Percentiles rank a stretch among this genome's conserved stretches.
phyloP scores from a whole-genome alignment of 2,113 vertebrate species.

The Bubo bubo region DNA sequence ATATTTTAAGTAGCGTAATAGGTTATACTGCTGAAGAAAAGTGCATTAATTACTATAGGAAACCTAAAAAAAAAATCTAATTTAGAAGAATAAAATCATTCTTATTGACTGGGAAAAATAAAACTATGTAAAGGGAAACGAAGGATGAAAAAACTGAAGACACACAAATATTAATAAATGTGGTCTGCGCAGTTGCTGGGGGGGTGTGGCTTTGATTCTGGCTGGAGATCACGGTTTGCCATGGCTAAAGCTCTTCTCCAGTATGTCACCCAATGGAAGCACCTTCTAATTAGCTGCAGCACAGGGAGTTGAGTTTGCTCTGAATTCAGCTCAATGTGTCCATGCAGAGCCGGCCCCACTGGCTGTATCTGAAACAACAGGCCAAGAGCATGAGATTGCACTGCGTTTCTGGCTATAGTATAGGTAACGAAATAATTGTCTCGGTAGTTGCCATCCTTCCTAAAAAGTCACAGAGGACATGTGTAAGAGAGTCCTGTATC shows the following conservation, averaged over 20 bases:
- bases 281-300: neutral
- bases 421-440: neutral
- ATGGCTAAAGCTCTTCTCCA: neutral
- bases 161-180: constrained; percentile 21
- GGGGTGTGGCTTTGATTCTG: neutral
- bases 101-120: constrained; percentile 65
- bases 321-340: neutral
- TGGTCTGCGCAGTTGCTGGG: neutral
- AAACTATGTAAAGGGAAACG: constrained; percentile 41
- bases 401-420: neutral
- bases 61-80: constrained; percentile 48
- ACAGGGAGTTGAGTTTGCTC: neutral
- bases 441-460: neutral
- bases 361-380: neutral
- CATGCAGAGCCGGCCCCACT: neutral
- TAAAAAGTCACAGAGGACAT: neutral
- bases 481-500: neutral
- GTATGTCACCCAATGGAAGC: neutral
- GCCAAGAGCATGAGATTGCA: neutral
- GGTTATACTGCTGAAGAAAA: constrained; percentile 54
- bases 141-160: constrained; percentile 27
- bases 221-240: neutral
- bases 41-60: constrained; percentile 62
- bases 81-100: constrained; percentile 58
- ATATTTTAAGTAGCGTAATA: constrained; percentile 58